Percentiles rank a stretch among this genome's conserved stretches.
phyloP scores from a whole-genome alignment of 2,888 invertebrate genomes.

The Agriopis aurantiaria region DNA sequence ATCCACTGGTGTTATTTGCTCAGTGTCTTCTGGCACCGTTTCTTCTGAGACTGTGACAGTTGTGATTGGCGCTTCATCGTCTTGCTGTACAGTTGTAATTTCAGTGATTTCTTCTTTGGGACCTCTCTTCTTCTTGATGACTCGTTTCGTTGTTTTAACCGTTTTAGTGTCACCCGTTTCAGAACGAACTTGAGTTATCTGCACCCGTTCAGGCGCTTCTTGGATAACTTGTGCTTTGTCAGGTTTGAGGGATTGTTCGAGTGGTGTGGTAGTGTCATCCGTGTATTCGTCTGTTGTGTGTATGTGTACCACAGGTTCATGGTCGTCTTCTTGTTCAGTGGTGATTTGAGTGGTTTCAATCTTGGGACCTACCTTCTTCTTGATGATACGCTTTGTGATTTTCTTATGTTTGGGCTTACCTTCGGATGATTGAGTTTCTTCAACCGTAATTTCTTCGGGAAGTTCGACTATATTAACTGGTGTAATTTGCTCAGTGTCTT shows the following conservation, averaged over 20 bases:
- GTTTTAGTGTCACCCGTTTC: slow-evolving; percentile 52
- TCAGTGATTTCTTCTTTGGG: slow-evolving; percentile 51
- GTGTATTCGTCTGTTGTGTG: slow-evolving; percentile 60
- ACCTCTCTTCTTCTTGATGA: slow-evolving; percentile 55
- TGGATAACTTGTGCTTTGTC: slow-evolving; percentile 39
- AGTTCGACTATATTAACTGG: slow-evolving; percentile 51
- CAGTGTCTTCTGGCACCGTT: slow-evolving; percentile 42
- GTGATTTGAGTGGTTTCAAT: slow-evolving; percentile 51
- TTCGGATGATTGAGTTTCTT: slow-evolving; percentile 54
- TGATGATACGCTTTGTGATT: slow-evolving; percentile 54
- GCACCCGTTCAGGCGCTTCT: slow-evolving; percentile 47
- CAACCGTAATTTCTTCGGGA: slow-evolving; percentile 61
- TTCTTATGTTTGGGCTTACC: slow-evolving; percentile 41
- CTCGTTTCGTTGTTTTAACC: slow-evolving; percentile 53
- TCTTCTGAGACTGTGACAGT: slow-evolving; percentile 54
- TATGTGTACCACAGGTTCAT: slow-evolving; percentile 67
- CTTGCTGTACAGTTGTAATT: slow-evolving; percentile 48
- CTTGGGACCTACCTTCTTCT: slow-evolving; percentile 57
- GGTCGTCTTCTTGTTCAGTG: slow-evolving; percentile 41
- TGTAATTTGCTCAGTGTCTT: slow-evolving; percentile 31
- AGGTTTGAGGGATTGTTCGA: slow-evolving; percentile 37
- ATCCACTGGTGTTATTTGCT: slow-evolving; percentile 23
- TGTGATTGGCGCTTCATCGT: slow-evolving; percentile 40
- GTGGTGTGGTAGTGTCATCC: slow-evolving; percentile 40
- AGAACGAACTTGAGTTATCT: slow-evolving; percentile 50